phyloP scores from a whole-genome alignment of 35 echinoderm and acorn worm species.

The Holothuria glaberrima region DNA sequence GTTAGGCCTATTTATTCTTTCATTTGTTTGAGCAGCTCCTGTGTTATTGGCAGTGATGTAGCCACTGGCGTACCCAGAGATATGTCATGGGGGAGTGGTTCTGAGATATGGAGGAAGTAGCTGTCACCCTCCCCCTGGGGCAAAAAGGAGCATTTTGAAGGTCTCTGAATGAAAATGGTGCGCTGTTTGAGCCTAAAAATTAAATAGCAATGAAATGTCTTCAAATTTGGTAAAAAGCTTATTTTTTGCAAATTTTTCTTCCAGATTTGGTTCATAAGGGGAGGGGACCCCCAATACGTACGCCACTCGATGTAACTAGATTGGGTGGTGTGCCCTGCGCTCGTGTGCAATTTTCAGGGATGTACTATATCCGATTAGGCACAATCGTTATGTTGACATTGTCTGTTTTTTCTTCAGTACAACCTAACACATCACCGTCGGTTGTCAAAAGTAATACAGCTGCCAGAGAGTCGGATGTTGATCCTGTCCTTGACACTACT shows the following conservation, averaged over 20 bases:
- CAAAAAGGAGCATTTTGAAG: too few species aligned
- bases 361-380: background rate
- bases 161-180: too few species aligned
- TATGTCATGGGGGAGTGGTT: background rate
- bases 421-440: too few species aligned
- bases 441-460: constrained; percentile 12
- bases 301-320: constrained; percentile 11
- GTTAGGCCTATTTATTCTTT: constrained; percentile 6
- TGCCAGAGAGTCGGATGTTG: constrained; percentile 14
- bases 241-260: background rate
- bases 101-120: constrained; percentile 1
- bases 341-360: background rate
- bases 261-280: background rate
- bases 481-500: constrained; percentile 6
- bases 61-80: constrained; percentile 1
- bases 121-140: background rate
- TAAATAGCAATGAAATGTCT: too few species aligned
- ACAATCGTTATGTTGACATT: background rate
- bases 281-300: background rate
- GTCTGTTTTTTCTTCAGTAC: too few species aligned
- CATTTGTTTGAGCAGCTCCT: constrained; percentile 24
- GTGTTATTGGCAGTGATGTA: constrained; percentile 4
- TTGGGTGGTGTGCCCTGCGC: background rate
- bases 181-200: too few species aligned
- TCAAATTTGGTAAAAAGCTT: background rate